A percentile compares a stretch with the other conserved stretches of the same genome.
Evolutionary conservation across 2,888 invertebrate genomes (phyloP).

Genomic region (Ormia ochracea): DNA sequence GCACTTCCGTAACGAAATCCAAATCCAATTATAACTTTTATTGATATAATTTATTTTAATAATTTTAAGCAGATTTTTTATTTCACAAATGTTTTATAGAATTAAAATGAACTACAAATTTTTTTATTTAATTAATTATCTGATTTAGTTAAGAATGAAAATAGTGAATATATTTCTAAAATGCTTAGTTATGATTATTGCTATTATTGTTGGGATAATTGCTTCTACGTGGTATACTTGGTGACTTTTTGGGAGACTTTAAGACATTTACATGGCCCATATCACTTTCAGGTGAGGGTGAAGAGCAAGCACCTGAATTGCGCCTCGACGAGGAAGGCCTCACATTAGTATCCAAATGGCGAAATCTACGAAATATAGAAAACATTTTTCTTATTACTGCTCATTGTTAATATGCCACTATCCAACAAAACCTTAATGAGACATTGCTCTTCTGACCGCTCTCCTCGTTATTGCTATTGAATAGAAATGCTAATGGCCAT

Average conservation of each 20-base stretch:
- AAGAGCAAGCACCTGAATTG: constrained; percentile 80
- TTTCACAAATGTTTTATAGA: constrained; percentile 23
- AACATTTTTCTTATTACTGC: not conserved
- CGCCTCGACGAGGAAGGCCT: constrained; percentile 82
- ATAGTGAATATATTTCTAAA: not conserved
- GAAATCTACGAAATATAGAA: constrained; percentile 80
- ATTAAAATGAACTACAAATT: constrained; percentile 4
- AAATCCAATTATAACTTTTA: constrained; percentile 10
- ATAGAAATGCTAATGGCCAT: constrained; percentile 92
- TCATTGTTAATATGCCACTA: not conserved
- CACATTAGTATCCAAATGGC: constrained; percentile 91
- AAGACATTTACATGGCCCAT: constrained; percentile 73
- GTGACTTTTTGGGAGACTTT: constrained; percentile 79
- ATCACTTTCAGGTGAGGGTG: constrained; percentile 80
- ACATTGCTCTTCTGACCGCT: constrained; percentile 81
- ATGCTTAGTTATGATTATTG: constrained; percentile 66
- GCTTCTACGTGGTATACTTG: constrained; percentile 75
- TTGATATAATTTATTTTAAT: constrained; percentile 16
- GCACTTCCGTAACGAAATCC: not conserved
- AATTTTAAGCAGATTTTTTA: constrained; percentile 46
- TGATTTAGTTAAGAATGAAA: not conserved
- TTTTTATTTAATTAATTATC: constrained; percentile 13
- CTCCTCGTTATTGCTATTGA: constrained; percentile 83
- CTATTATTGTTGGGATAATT: constrained; percentile 69
- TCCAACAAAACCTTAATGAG: constrained; percentile 82